These are phyloP conservation scores for Schrankia costaestrigalis DNA, from an alignment of 2,888 invertebrate species.

Conservation along the genomic window DNA sequence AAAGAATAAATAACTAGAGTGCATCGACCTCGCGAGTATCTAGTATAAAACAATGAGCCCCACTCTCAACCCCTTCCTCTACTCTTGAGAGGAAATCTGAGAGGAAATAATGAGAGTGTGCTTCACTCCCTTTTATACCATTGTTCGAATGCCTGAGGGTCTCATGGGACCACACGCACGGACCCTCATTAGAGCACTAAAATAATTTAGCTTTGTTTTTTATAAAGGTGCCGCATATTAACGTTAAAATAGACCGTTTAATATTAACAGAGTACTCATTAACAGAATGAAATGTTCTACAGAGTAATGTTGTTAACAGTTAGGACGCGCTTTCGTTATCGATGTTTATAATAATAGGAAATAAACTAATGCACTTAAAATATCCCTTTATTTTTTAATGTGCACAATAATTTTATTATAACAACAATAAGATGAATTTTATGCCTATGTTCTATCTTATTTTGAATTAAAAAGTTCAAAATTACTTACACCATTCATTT, in stretches of 20 bases:
- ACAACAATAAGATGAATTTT: no score
- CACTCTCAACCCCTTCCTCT: slow-evolving; percentile 45
- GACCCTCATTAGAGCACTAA: slow-evolving; percentile 52
- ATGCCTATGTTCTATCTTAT: no score
- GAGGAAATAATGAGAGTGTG: slow-evolving; percentile 62
- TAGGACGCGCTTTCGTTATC: no score
- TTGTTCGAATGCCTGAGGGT: slow-evolving; percentile 40
- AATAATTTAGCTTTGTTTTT: slow-evolving; percentile 52
- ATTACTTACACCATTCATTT: no score
- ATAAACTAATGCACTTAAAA: no score
- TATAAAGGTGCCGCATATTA: slow-evolving; percentile 24
- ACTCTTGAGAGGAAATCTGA: no score
- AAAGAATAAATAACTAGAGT: slow-evolving; percentile 28
- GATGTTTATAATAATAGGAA: no score
- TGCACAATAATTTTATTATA: no score
- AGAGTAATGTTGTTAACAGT: no score
- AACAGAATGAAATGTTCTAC: slow-evolving; percentile 11
- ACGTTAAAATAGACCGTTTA: slow-evolving; percentile 24
- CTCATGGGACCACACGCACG: slow-evolving; percentile 39
- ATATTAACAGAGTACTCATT: slow-evolving; percentile 31
- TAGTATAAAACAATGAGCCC: slow-evolving; percentile 48
- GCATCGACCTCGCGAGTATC: slow-evolving; percentile 50
- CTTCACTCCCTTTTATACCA: slow-evolving; percentile 46
- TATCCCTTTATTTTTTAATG: no score
- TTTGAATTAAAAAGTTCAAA: no score